Conservation (phyloP, 35 echinoderm and acorn worm species). For the Ptychodera flava region DNA sequence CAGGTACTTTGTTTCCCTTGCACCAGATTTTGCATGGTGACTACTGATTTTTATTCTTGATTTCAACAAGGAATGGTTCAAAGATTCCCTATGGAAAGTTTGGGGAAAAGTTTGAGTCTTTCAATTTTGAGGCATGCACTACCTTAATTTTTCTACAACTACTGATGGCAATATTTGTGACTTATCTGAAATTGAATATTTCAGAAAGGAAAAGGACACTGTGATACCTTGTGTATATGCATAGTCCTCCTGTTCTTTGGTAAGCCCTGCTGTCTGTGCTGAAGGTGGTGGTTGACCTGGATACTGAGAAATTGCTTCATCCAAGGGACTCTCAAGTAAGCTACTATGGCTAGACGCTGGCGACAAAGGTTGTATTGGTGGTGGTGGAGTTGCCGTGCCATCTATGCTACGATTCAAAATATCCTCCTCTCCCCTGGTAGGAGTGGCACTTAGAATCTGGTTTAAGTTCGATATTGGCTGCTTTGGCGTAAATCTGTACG, state of each 20-base stretch:
- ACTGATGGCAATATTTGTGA: too few species aligned
- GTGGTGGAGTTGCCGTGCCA: neutral
- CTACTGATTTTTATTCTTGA: too few species aligned
- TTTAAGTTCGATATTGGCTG: neutral
- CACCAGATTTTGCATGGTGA: too few species aligned
- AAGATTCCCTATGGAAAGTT: too few species aligned
- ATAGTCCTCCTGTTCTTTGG: conserved; percentile 24
- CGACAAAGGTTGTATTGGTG: neutral
- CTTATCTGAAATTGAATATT: too few species aligned
- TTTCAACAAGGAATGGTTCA: too few species aligned
- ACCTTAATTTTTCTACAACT: too few species aligned
- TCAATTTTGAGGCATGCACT: too few species aligned
- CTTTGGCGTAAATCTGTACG: neutral
- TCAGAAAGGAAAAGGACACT: too few species aligned
- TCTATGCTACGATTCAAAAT: neutral
- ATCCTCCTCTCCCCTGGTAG: neutral
- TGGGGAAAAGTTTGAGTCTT: too few species aligned
- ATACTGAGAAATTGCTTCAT: neutral
- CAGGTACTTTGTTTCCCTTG: too few species aligned
- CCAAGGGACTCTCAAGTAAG: neutral
- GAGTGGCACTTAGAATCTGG: neutral
- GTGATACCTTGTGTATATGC: conserved; percentile 32
- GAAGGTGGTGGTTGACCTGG: neutral
- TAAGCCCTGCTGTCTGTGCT: neutral
- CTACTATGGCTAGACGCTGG: conserved; percentile 15